These are phyloP conservation scores for Stegodyphus mimosarum DNA, from an alignment of 1,140 invertebrate species.

Conservation along the genomic window DNA sequence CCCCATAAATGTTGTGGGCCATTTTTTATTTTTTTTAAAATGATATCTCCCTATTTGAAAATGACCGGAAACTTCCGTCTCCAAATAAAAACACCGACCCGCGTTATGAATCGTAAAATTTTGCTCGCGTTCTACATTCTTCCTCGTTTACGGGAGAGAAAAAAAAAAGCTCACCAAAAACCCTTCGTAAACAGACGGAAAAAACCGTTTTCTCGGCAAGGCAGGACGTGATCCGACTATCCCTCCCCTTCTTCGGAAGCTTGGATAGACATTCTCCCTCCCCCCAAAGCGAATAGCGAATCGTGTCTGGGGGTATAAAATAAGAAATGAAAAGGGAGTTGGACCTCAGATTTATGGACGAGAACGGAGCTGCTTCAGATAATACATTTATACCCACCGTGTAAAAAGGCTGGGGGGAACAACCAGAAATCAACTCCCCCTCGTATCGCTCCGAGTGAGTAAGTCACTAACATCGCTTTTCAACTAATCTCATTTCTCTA, in stretches of 20 bases:
- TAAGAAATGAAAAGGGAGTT: constrained; percentile 57
- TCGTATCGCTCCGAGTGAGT: too few species aligned
- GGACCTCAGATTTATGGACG: constrained; percentile 48
- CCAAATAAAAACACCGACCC: constrained; percentile 47
- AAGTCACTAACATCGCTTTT: too few species aligned
- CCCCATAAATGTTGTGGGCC: too few species aligned
- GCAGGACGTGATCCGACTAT: constrained; percentile 49
- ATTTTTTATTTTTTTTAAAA: too few species aligned
- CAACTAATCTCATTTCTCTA: too few species aligned
- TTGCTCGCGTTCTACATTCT: constrained; percentile 8
- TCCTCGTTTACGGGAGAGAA: constrained; percentile 14
- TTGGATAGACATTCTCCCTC: not conserved
- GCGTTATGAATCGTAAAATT: constrained; percentile 59
- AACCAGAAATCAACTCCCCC: not conserved
- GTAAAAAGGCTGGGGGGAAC: not conserved
- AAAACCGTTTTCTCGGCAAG: constrained; percentile 47
- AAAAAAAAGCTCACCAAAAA: not conserved
- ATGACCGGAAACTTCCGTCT: constrained; percentile 52
- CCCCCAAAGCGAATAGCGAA: not conserved
- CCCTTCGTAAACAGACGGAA: constrained; percentile 48
- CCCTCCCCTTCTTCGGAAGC: constrained; percentile 1
- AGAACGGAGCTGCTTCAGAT: constrained; percentile 45
- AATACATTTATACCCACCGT: constrained; percentile 45
- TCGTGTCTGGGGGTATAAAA: constrained; percentile 53
- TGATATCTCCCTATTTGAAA: not conserved